Evolutionary conservation across 2,888 invertebrate genomes (phyloP), one percentile per base, ranked within the genome.

Genomic region (Leptothorax acervorum): DNA sequence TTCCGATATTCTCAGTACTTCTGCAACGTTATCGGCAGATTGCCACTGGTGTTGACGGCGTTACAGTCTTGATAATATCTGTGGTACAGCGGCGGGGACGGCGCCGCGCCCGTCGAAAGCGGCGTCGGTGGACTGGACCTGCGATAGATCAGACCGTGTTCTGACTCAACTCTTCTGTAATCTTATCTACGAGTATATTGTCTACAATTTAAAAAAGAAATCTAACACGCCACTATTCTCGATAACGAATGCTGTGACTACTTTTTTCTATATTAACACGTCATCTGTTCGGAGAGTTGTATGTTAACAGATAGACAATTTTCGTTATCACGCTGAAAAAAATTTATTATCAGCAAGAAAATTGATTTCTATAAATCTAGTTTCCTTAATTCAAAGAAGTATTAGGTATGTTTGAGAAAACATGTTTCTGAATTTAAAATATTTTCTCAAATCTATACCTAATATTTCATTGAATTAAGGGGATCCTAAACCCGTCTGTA

Each of bases 1-100:
- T 94, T 93, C 88, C 94, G 93, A 89, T 94, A 95, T 87, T 94
- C 94, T 95, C 95, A 95, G 94, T 95, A 95, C 87, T 95, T 95
- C 88, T 94, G 95, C 78, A 95, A 86, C 91, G 95, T 94, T 90
- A 95, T 94, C n/a, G 95, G 94, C 75, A 95, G 84, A 91, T 95
- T 95, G 31, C 94, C 94, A 83, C 94, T 94, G 85, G 94, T 93
- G 82, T 93, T 94, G 0, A 94, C 93, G 35, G 94, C 93, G 82
- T 94, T 95, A 91, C 94, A 95, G 91, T 95, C 94, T 91, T 94
- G 95, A 65, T 94, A 94, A 82, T 95, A 95, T 91, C 95, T 92
- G 86, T 94, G 94, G 73, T 93, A 93, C 31, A 94, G 87, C 18
- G 94, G 94, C 28, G 95, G 94, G 15, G 95, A 94, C 53, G 94